Evolutionary conservation across 2,888 invertebrate genomes (phyloP).

Genomic region (Campoplex nolae): DNA sequence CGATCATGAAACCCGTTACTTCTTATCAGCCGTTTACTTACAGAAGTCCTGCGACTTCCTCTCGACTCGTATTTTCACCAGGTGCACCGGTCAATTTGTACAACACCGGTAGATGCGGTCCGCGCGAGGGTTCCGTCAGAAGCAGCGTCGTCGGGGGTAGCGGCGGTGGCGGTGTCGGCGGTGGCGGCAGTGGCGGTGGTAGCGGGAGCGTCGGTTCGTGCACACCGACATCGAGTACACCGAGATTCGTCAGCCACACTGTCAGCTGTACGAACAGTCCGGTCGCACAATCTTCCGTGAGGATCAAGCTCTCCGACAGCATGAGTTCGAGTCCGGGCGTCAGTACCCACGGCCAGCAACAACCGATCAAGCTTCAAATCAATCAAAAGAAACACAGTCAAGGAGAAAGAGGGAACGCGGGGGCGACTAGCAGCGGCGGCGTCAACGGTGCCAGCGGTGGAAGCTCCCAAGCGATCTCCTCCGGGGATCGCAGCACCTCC

Average conservation of each 20-base stretch:
- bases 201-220: conserved; percentile 36
- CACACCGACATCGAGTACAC: conserved; percentile 79
- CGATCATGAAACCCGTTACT: conserved; percentile 82
- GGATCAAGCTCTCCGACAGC: conserved; percentile 80
- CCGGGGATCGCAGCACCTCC: background rate
- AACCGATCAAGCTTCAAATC: conserved; percentile 82
- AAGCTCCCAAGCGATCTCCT: background rate
- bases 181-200: background rate
- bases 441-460: background rate
- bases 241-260: conserved; percentile 80
- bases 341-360: conserved; percentile 65
- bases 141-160: background rate
- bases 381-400: conserved; percentile 79
- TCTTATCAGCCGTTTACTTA: conserved; percentile 82
- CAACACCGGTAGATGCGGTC: conserved; percentile 78
- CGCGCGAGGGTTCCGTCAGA: conserved; percentile 73
- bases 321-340: conserved; percentile 76
- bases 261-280: conserved; percentile 74
- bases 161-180: background rate
- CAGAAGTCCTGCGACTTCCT: conserved; percentile 78
- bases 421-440: no score
- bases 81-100: conserved; percentile 82
- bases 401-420: conserved; percentile 72
- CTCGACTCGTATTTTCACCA: conserved; percentile 80
- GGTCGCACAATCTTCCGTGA: conserved; percentile 75